Base-by-base conservation (phyloP, 2,888 invertebrate species). In the Habroteleia sp. region DNA sequence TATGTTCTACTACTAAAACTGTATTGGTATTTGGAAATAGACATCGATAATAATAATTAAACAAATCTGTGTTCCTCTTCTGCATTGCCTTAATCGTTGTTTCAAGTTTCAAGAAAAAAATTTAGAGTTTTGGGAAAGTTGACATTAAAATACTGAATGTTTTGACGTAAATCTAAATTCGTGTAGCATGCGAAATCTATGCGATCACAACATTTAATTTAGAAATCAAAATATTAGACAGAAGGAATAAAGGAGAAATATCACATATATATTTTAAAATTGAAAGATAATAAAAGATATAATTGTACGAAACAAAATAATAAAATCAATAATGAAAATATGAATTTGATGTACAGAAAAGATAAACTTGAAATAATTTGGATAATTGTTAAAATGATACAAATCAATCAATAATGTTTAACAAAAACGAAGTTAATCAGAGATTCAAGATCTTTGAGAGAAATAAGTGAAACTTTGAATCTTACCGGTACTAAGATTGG, bases 401-500 rank as follows among this genome's bases (percentile, higher is more conserved):
- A n/a, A n/a, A n/a, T n/a, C n/a, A n/a, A n/a, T n/a, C n/a, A n/a
- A n/a, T n/a, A n/a, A n/a, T n/a, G n/a, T n/a, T n/a, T n/a, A n/a
- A n/a, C n/a, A n/a, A n/a, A n/a, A n/a, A n/a, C n/a, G n/a, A n/a
- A n/a, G n/a, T n/a, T n/a, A n/a, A n/a, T n/a, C n/a, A n/a, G n/a
- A n/a, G n/a, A n/a, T n/a, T n/a, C n/a, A n/a, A n/a, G n/a, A n/a
- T n/a, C n/a, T n/a, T n/a, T n/a, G n/a, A n/a, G n/a, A n/a, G n/a
- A n/a, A n/a, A n/a, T n/a, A n/a, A n/a, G n/a, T n/a, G n/a, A n/a
- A n/a, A n/a, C n/a, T n/a, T n/a, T n/a, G 6, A 35, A 10, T 16
- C 88, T 88, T 89, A 96, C 96, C 96, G 86, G 95, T 93, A 77
- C 88, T 88, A 69, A 96, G 92, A 89, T 95, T 96, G 73, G 95